Evolutionary conservation across 2,888 invertebrate genomes (phyloP).

Genomic region (Acleris literana): DNA sequence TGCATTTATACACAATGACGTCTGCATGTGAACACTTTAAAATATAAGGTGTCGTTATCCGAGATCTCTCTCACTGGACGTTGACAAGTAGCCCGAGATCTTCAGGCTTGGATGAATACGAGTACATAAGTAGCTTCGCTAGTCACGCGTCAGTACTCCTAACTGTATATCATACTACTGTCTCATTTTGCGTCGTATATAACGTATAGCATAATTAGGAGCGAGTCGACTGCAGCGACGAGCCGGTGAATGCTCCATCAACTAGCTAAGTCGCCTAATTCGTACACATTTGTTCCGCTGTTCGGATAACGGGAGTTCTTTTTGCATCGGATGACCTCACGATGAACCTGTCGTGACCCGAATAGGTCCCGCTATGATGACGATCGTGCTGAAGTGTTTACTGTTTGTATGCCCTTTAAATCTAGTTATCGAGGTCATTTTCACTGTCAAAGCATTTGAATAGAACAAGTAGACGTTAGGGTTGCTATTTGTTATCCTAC

Average conservation of each 20-base stretch:
- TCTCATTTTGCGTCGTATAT: slow-evolving; percentile 19
- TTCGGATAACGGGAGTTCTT: slow-evolving; percentile 48
- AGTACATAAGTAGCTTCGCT: slow-evolving; percentile 22
- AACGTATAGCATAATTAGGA: slow-evolving; percentile 21
- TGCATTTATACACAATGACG: slow-evolving; percentile 15
- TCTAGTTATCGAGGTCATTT: neutral
- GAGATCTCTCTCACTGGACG: slow-evolving; percentile 23
- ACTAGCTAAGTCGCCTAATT: slow-evolving; percentile 50
- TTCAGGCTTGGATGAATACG: slow-evolving; percentile 27
- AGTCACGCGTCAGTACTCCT: slow-evolving; percentile 28
- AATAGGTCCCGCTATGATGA: slow-evolving; percentile 33
- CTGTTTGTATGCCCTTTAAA: slow-evolving; percentile 17
- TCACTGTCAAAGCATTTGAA: no score
- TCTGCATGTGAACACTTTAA: slow-evolving; percentile 1
- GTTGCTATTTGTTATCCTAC: no score
- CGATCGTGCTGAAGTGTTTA: slow-evolving; percentile 3
- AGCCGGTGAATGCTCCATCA: slow-evolving; percentile 41
- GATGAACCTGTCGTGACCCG: slow-evolving; percentile 40
- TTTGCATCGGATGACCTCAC: slow-evolving; percentile 48
- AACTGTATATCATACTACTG: slow-evolving; percentile 29
- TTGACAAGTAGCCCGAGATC: slow-evolving; percentile 31
- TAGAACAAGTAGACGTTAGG: no score
- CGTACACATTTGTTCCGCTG: slow-evolving; percentile 56
- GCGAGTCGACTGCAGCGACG: slow-evolving; percentile 33
- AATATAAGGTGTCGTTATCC: slow-evolving; percentile 22